Evolutionary conservation across 2,888 invertebrate species (phyloP), one percentile per base, ranked within the genome.

Genomic region (Bibio marci): DNA sequence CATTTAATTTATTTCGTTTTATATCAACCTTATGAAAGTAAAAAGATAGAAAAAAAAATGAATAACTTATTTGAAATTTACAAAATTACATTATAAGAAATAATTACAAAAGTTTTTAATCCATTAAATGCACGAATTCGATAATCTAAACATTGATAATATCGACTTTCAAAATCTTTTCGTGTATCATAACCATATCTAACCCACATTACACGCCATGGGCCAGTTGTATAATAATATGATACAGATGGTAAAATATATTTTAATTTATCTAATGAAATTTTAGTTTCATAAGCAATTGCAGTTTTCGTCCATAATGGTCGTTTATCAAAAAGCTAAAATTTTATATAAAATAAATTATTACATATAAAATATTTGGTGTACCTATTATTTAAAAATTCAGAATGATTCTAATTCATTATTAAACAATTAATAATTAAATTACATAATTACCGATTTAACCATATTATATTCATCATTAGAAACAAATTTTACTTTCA

Each of bases 131-230:
- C 22, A 22, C 22, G 22, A 6, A 22, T 32, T 48, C 87, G 69
- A 55, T 82, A 88, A 59, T 94, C 92, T 42, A 94, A 65, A 3
- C 80, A 80, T 63, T 98, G 97, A 56, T 86, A 94, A 38, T 75
- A 73, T 48, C 86, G 76, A 2, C 91, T 71, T 2, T 65, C 63
- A 4, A 80, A 76, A 45, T 87, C 76, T 48, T 74, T 77, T 19
- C 87, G 69, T 0, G 97, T 95, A 64, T 98, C 92, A 54, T 87
- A 95, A 0, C 94, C 94, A 52, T 80, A 79, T 49, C 70, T 74
- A 2, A 88, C 78, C 86, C 95, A 98, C 55, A 86, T 71, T 38
- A 79, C 73, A 46, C 91, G 70, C 91, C 94, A 98, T 0, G 94
- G 97, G 0, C 98, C 97, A 44, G 76, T 80, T 39, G 71, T 68